Evolutionary conservation across 2,113 vertebrate species (phyloP).

Genomic region (Neoarius graeffei): DNA sequence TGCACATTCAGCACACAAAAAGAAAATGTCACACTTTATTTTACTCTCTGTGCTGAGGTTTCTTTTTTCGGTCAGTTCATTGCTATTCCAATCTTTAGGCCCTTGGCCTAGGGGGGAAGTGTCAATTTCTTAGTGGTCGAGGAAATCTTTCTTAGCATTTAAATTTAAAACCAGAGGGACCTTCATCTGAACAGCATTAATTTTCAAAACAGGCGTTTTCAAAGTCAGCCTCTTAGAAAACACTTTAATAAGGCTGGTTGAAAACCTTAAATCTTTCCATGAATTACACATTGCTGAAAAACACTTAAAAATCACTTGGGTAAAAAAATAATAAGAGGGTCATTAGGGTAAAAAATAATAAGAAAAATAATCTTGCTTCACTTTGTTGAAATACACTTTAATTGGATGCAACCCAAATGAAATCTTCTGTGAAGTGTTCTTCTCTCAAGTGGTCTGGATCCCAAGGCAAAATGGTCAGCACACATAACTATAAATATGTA

Average conservation of each 20-base stretch:
- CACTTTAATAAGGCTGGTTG: neutral
- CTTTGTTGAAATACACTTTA: conserved; percentile 11
- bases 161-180: neutral
- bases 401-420: neutral
- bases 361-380: neutral
- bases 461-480: neutral
- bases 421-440: neutral
- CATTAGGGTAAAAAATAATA: neutral
- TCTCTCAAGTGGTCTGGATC: neutral
- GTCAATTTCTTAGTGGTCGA: conserved; percentile 27
- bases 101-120: conserved; percentile 3
- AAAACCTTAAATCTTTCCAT: neutral
- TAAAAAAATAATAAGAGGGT: neutral
- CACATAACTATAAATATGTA: neutral
- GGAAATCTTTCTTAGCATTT: conserved; percentile 15
- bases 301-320: neutral
- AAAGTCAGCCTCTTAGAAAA: neutral
- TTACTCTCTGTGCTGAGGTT: conserved; percentile 10
- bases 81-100: conserved; percentile 12
- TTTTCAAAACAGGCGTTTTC: neutral
- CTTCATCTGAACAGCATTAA: neutral
- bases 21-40: conserved; percentile 17
- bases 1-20: conserved; percentile 11
- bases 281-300: neutral
- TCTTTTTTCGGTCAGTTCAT: neutral